Percentiles rank a stretch among this genome's conserved stretches.
phyloP scores from a whole-genome alignment of 2,888 invertebrate species.

The Oeneis ivallda region DNA sequence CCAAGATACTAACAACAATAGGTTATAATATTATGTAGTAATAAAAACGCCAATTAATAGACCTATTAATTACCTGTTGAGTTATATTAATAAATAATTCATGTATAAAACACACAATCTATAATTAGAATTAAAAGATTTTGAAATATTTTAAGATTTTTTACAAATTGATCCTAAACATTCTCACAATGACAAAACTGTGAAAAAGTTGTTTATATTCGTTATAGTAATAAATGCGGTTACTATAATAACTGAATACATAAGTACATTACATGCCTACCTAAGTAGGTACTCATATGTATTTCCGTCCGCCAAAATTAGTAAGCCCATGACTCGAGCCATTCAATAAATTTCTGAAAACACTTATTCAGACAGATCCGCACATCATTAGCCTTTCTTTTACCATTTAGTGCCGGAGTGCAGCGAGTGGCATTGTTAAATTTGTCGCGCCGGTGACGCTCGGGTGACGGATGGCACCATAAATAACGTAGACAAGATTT shows the following conservation, averaged over 20 bases:
- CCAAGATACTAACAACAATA: background rate
- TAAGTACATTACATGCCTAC: background rate
- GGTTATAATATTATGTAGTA: background rate
- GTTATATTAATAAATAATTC: background rate
- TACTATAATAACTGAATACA: too few relatives aligned
- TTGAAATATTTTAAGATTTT: too few relatives aligned
- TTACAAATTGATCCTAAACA: too few relatives aligned
- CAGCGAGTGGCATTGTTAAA: conserved; percentile 67
- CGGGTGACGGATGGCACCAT: conserved; percentile 66
- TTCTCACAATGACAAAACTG: too few relatives aligned
- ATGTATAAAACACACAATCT: too few relatives aligned
- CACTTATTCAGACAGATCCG: conserved; percentile 71
- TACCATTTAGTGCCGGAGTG: conserved; percentile 49
- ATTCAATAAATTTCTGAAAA: conserved; percentile 64
- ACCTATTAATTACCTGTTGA: background rate
- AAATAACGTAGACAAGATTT: conserved; percentile 65
- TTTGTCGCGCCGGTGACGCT: conserved; percentile 65
- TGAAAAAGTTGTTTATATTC: too few relatives aligned
- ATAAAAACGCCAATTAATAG: background rate
- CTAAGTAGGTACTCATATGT: background rate
- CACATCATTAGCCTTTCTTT: conserved; percentile 67
- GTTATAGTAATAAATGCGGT: too few relatives aligned
- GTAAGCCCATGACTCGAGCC: conserved; percentile 48
- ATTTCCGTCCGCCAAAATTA: conserved; percentile 9
- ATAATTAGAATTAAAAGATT: too few relatives aligned